A percentile compares a stretch with the other conserved stretches of the same genome.
Conservation (phyloP, 1,140 invertebrate genomes). For the Lepidurus couesii region DNA sequence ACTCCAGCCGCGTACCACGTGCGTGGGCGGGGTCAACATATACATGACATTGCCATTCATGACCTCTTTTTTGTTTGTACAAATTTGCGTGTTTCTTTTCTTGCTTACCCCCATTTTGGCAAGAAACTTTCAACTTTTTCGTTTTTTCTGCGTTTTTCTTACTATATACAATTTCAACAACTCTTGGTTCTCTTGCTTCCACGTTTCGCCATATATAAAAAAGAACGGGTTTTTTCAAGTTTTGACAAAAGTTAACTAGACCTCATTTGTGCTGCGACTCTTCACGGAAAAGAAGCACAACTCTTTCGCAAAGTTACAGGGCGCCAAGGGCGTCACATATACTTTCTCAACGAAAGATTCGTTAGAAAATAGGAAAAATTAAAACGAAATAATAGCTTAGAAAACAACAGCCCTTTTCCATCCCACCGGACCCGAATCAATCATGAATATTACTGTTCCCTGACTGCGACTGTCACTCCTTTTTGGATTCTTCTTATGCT, state of each 20-base stretch:
- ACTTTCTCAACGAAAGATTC: constrained; percentile 18
- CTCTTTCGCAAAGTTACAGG: neutral
- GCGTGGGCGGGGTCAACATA: neutral
- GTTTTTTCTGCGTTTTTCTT: neutral
- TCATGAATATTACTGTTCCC: neutral
- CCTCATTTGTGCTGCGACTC: constrained; percentile 17
- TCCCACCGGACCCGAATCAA: neutral
- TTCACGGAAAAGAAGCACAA: constrained; percentile 10
- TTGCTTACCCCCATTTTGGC: neutral
- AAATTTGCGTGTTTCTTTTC: neutral
- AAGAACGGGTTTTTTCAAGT: neutral
- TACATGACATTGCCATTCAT: neutral
- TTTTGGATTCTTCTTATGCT: neutral
- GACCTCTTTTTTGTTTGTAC: neutral
- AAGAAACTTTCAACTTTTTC: neutral
- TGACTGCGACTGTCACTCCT: neutral
- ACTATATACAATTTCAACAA: constrained; percentile 10
- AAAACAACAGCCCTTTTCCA: neutral
- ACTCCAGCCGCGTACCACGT: neutral
- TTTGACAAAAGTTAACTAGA: neutral
- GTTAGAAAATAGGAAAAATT: neutral
- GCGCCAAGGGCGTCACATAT: neutral
- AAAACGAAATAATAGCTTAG: neutral
- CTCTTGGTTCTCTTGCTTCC: constrained; percentile 12
- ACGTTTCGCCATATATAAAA: neutral